A percentile compares a stretch with the other conserved stretches of the same genome.
phyloP scores from a whole-genome alignment of 2,888 invertebrate species.

The Meta bourneti region DNA sequence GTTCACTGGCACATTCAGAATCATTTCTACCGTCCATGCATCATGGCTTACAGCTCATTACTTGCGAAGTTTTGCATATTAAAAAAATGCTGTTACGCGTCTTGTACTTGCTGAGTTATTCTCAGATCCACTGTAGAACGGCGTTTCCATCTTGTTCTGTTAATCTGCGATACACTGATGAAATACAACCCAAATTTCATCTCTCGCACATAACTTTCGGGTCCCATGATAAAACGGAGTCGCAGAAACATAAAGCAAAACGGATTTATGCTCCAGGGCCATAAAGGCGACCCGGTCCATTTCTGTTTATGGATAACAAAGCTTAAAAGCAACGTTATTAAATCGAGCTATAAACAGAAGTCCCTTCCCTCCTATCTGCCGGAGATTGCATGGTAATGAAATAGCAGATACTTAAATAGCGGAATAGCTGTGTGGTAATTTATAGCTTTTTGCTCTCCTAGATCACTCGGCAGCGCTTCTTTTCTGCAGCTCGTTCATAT shows the following conservation, averaged over 20 bases:
- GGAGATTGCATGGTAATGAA: slow-evolving; percentile 40
- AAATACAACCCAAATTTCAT: slow-evolving; percentile 5
- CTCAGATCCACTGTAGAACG: neutral
- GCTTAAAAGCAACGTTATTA: slow-evolving; percentile 60
- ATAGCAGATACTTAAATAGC: slow-evolving; percentile 51
- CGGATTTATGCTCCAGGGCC: slow-evolving; percentile 24
- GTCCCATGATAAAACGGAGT: neutral
- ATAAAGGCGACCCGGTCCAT: slow-evolving; percentile 27
- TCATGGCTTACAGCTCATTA: neutral
- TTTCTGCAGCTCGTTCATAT: slow-evolving; percentile 27
- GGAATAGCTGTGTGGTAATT: slow-evolving; percentile 42
- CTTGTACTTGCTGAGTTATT: too few relatives aligned
- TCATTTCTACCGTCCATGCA: neutral
- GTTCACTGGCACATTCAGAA: neutral
- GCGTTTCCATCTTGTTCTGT: neutral
- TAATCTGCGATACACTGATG: neutral
- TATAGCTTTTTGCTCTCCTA: slow-evolving; percentile 39
- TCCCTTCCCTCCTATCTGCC: slow-evolving; percentile 1
- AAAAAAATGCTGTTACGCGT: too few relatives aligned
- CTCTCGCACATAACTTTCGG: neutral
- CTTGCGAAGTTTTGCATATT: too few relatives aligned
- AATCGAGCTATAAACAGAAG: slow-evolving; percentile 50
- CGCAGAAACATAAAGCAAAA: slow-evolving; percentile 27
- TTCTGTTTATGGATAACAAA: slow-evolving; percentile 28
- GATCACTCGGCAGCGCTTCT: neutral